Evolutionary conservation across 2,797 vertebrate species (phyloP).

Genomic region (Hoplostethus mediterraneus): DNA sequence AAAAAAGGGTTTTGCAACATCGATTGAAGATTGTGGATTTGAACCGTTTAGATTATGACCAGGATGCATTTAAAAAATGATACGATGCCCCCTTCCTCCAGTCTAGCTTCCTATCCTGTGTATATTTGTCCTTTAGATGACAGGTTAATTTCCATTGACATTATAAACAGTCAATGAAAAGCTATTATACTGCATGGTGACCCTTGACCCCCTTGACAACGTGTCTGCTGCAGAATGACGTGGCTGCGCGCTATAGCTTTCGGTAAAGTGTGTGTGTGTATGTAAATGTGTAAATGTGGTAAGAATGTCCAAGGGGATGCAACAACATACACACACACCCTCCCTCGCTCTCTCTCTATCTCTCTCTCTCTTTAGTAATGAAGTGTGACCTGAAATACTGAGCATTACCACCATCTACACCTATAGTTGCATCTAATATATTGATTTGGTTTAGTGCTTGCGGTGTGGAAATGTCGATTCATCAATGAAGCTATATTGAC

Average conservation of each 20-base stretch:
- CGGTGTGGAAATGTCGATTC: neutral
- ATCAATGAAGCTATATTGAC: neutral
- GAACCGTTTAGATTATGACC: neutral
- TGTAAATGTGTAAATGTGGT: slow-evolving; percentile 13
- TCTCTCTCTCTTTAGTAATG: slow-evolving; percentile 47
- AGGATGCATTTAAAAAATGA: slow-evolving; percentile 17
- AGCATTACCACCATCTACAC: slow-evolving; percentile 25
- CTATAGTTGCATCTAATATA: neutral
- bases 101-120: neutral
- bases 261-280: slow-evolving; percentile 12
- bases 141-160: slow-evolving; percentile 43
- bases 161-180: slow-evolving; percentile 54
- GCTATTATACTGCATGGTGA: slow-evolving; percentile 53
- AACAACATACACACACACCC: slow-evolving; percentile 1
- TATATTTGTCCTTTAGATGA: slow-evolving; percentile 31
- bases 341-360: slow-evolving; percentile 43
- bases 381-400: slow-evolving; percentile 38
- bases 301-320: slow-evolving; percentile 45
- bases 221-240: slow-evolving; percentile 48
- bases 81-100: neutral
- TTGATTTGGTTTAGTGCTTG: neutral
- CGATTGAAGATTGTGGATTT: neutral
- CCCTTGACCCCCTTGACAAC: slow-evolving; percentile 52
- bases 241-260: slow-evolving; percentile 19
- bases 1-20: too few relatives aligned